These are phyloP conservation scores for Napeogenes sylphis DNA, from an alignment of 2,888 invertebrate genomes.

Conservation along the genomic window DNA sequence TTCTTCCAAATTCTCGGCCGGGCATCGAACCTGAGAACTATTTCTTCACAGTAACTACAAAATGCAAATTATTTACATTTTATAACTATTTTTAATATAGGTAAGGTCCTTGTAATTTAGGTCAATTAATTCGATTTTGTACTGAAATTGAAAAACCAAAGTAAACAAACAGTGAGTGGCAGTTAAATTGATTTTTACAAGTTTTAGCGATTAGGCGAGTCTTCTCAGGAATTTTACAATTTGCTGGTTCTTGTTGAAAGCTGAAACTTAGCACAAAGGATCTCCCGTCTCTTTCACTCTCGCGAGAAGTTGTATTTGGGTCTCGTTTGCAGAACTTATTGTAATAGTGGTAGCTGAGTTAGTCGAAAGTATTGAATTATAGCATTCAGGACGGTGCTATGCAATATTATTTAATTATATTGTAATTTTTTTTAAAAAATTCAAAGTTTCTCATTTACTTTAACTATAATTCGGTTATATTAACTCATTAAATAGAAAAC, in stretches of 20 bases:
- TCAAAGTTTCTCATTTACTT: too few relatives aligned
- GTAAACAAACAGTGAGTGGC: neutral
- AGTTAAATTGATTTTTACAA: slow-evolving; percentile 28
- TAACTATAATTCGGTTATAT: too few relatives aligned
- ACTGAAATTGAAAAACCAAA: neutral
- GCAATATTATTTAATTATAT: slow-evolving; percentile 15
- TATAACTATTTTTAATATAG: too few relatives aligned
- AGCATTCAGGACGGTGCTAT: slow-evolving; percentile 43
- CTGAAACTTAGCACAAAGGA: slow-evolving; percentile 59
- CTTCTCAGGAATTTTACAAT: slow-evolving; percentile 51
- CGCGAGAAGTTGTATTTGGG: slow-evolving; percentile 13
- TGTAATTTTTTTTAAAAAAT: too few relatives aligned
- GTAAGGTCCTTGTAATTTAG: neutral
- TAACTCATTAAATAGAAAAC: too few relatives aligned
- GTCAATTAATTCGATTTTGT: neutral
- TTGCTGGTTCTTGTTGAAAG: slow-evolving; percentile 42
- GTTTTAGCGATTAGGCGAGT: slow-evolving; percentile 24
- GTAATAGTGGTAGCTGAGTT: slow-evolving; percentile 62
- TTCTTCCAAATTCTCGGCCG: too few relatives aligned
- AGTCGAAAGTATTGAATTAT: slow-evolving; percentile 69
- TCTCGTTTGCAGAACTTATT: slow-evolving; percentile 55
- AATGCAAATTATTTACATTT: too few relatives aligned
- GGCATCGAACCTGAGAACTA: too few relatives aligned
- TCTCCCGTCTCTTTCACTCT: slow-evolving; percentile 35
- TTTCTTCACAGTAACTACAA: too few relatives aligned